Evolutionary conservation across 1,140 invertebrate genomes (phyloP).

Genomic region (Drosophila bipectinata): DNA sequence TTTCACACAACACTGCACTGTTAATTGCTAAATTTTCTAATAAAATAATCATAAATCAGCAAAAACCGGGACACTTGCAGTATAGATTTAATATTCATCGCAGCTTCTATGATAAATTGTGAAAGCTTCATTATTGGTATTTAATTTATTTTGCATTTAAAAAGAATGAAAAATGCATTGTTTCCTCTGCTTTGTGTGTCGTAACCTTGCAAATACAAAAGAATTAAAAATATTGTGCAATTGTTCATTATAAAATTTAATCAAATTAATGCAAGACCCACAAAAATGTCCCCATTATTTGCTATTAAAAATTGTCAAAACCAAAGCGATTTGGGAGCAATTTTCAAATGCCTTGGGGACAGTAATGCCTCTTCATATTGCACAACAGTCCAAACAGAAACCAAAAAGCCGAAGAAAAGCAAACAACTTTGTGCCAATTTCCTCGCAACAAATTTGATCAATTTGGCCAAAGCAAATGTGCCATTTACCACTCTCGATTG

Average conservation of each 20-base stretch:
- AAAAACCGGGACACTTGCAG: background rate
- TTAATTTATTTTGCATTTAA: background rate
- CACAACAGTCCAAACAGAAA: slow-evolving; percentile 27
- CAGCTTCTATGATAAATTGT: background rate
- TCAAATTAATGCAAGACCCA: slow-evolving; percentile 15
- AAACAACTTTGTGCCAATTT: slow-evolving; percentile 61
- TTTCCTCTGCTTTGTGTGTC: background rate
- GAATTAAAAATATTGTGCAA: background rate
- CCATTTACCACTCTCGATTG: slow-evolving; percentile 36
- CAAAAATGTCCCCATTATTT: slow-evolving; percentile 22
- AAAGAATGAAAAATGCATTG: slow-evolving; percentile 1
- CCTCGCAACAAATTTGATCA: slow-evolving; percentile 37
- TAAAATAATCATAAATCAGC: slow-evolving; percentile 1
- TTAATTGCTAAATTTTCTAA: background rate
- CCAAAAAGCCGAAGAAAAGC: slow-evolving; percentile 14
- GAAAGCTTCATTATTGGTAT: slow-evolving; percentile 17
- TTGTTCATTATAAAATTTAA: background rate
- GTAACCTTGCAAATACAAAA: background rate
- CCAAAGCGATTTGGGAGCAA: slow-evolving; percentile 25
- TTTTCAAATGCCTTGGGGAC: slow-evolving; percentile 27
- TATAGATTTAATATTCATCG: background rate
- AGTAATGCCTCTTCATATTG: slow-evolving; percentile 24
- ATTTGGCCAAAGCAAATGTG: slow-evolving; percentile 50
- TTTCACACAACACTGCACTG: slow-evolving; percentile 15
- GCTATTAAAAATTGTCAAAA: slow-evolving; percentile 28